Base-by-base conservation (phyloP, 2,113 vertebrate species). In the Notiomystis cincta region DNA sequence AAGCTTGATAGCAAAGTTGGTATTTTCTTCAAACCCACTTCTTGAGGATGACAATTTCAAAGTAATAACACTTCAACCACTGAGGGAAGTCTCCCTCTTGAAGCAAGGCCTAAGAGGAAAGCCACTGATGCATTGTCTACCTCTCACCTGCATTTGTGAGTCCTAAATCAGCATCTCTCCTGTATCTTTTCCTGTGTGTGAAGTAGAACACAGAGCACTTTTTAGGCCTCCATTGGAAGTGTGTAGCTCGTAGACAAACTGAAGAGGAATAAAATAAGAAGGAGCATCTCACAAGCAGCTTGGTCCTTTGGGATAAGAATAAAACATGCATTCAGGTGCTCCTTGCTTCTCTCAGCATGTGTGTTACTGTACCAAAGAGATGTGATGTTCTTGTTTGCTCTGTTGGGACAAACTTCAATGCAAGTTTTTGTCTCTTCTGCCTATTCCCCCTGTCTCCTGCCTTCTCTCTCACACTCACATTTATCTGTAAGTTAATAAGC, bases 301-400 rank as follows among this genome's bases (percentile, higher is more conserved):
- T 23, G 37, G 16, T 37, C 45, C 50, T 92, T 69, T 75, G 65
- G 73, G 44, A 48, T 83, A 12, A 24, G 80, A 71, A 50, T 86
- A 22, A 79, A 90, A 69, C 21, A 30, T 14, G 6, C 15, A 6
- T 69, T 90, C 28, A 19, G 37, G 35, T 17, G 57, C 66, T 28
- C 0, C 0, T 64, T 4, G 1, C n/a, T 87, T 76, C 62, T 67
- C 54, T 16, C 24, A 69, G 57, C 65, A 13, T 8, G 4, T 0
- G 5, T 56, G 24, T 72, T 75, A 15, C 69, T 79, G 0, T 40
- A 42, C 38, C 19, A 27, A 25, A 48, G 83, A 72, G 48, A 23
- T 20, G 8, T n/a, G 50, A 16, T 12, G n/a, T 48, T 90, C 69
- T 61, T 53, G 21, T 67, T 89, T 87, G 45, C 42, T 85, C n/a